Base-by-base conservation (phyloP, 2,888 invertebrate genomes). In the Prosopocoilus inquinatus region DNA sequence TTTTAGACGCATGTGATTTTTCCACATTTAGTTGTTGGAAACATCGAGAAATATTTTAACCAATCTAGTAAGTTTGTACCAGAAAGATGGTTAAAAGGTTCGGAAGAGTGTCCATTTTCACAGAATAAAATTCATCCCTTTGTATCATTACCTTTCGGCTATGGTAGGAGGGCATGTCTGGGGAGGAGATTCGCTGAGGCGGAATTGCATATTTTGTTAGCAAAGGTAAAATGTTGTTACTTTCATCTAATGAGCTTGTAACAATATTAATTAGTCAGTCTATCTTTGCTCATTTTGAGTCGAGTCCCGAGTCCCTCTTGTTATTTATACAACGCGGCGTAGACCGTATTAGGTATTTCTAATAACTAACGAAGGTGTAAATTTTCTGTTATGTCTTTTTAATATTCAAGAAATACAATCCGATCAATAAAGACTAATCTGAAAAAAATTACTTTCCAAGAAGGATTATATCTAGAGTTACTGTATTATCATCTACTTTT, bases 131-230 rank as follows among this genome's bases (percentile, higher is more conserved):
- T 87, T 55, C 88, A 89, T 75, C 89, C 88, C 28, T 90, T 88
- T 72, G 86, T 87, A 0, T 85, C 86, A 49, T 79, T 90, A 58
- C 89, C 90, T 9, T 90, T 90, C 75, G 90, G 90, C 5, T 89
- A 86, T 72, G 90, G 90, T 1, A 81, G 89, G 53, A 80, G 90
- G 61, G 89, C 88, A 80, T 90, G 90, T 74, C 80, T 72, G 66
- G 91, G 91, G 47, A 84, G 89, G 66, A 79, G 91, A 68, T 90
- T 91, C 75, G 91, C 91, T 12, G 91, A 91, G 77, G 86, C 86
- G 47, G 91, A 91, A 76, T 76, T 91, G 64, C 86, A 89, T 67
- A 84, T 87, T 60, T 74, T 89, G 65, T 72, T 89, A 44, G 85
- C 88, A n/a, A 89, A 88, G 83, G 89, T 88, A 75, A 62, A 41